Evolutionary conservation across 2,113 vertebrate species (phyloP).

Genomic region (Madoqua kirkii): DNA sequence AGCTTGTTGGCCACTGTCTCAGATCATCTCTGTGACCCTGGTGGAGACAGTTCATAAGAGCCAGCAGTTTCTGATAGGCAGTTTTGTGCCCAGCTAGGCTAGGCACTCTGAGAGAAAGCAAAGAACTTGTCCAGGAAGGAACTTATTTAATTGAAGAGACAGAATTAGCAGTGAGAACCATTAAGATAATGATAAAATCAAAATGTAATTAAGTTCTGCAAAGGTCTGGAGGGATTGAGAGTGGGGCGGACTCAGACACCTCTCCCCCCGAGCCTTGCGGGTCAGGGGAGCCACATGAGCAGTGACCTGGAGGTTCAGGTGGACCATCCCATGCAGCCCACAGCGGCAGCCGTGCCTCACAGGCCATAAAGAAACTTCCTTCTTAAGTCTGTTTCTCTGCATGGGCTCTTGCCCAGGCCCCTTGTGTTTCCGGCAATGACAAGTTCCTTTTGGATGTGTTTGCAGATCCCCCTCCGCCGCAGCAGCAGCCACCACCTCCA

Average conservation of each 20-base stretch:
- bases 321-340: rapidly evolving
- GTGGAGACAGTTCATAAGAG: neutral
- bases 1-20: neutral
- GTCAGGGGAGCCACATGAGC: neutral
- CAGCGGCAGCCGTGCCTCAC: neutral
- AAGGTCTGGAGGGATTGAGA: neutral
- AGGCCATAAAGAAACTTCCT: neutral
- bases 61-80: conserved; percentile 21
- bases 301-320: neutral
- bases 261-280: rapidly evolving
- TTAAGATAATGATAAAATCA: conserved; percentile 18
- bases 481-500: conserved; percentile 64
- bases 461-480: conserved; percentile 78
- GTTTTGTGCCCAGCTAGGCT: neutral
- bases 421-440: neutral
- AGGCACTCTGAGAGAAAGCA: neutral
- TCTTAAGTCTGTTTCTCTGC: rapidly evolving
- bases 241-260: no score
- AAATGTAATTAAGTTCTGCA: neutral
- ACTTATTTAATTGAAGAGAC: conserved; percentile 26
- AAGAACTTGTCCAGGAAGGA: neutral
- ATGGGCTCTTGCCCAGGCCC: rapidly evolving
- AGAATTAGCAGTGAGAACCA: conserved; percentile 11
- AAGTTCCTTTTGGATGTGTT: conserved; percentile 48
- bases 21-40: neutral